Evolutionary conservation across 2,888 invertebrate species (phyloP), one percentile per base, ranked within the genome.

Genomic region (Stegana nigrithorax): DNA sequence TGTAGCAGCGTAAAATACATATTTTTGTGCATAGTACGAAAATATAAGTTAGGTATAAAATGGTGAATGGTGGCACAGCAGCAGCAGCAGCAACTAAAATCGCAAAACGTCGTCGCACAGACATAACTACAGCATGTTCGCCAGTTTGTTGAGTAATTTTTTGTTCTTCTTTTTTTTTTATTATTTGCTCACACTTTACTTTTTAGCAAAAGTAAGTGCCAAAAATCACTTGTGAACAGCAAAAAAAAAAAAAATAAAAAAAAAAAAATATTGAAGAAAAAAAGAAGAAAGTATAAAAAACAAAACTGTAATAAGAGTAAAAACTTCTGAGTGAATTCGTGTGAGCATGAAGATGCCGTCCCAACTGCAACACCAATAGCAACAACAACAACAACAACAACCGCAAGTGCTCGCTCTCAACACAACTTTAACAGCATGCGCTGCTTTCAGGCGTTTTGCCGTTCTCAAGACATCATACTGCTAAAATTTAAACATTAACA

Each of bases 61-160:
- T 42, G 14, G 14, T 25, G 4, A 51, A 19, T 26, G 51, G 63
- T 65, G 64, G 62, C 63, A 59, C 25, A 23, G 17, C 7, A 19
- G 36, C 36, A 26, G 64, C 60, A 61, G 58, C 25, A 23, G 17
- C 7, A 19, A 23, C 36, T 19, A 17, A 36, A 3, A 4, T 39
- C 65, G 65, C 63, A 69, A 68, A 78, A 66, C 71, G 74, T 80
- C 71, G 68, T 74, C 71, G 71, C 68, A 66, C 63, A 67, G 70
- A 72, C 70, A 78, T 75, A 80, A 80, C 73, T 79, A 79, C 79
- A 75, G 69, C 75, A 67, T 79, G 79, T 70, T 77, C 70, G 66
- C 67, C 71, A 72, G 68, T 75, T 71, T 70, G 65, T n/a, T n/a
- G n/a, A n/a, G n/a, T n/a, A n/a, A n/a, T n/a, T n/a, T n/a, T n/a